Evolutionary conservation across 35 echinoderm and acorn worm genomes (phyloP).

Genomic region (Apostichopus californicus): DNA sequence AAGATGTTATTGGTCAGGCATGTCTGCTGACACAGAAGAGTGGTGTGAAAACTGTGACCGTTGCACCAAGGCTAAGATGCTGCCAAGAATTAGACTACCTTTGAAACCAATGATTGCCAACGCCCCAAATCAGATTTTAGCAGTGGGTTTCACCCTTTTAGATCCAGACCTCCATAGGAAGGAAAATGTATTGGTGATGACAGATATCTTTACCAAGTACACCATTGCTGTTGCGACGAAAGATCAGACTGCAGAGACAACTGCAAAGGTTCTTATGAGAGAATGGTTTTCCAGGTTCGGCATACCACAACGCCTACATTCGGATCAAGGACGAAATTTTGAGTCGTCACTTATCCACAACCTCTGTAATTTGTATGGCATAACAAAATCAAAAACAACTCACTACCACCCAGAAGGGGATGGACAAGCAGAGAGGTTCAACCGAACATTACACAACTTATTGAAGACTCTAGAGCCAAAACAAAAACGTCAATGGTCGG

Average conservation of each 20-base stretch:
- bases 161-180: neutral
- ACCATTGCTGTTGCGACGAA: neutral
- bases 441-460: conserved; percentile 43
- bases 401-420: neutral
- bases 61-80: conserved; percentile 24
- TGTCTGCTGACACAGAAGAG: neutral
- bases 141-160: conserved; percentile 33
- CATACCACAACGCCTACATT: neutral
- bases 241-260: neutral
- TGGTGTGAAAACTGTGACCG: conserved; percentile 52
- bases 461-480: no score
- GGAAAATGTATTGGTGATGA: neutral
- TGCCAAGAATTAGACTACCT: conserved; percentile 25
- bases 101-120: conserved; percentile 20
- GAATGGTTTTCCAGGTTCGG: neutral
- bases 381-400: neutral
- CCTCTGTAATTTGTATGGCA: neutral
- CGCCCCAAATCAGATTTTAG: conserved; percentile 25
- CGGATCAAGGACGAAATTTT: neutral
- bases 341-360: neutral
- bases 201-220: neutral
- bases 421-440: conserved; percentile 39
- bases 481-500: conserved; percentile 52
- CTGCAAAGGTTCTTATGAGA: neutral
- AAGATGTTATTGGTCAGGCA: conserved; percentile 11